Evolutionary conservation across 2,888 invertebrate species (phyloP), one percentile per base, ranked within the genome.

Genomic region (Cephus runcator): DNA sequence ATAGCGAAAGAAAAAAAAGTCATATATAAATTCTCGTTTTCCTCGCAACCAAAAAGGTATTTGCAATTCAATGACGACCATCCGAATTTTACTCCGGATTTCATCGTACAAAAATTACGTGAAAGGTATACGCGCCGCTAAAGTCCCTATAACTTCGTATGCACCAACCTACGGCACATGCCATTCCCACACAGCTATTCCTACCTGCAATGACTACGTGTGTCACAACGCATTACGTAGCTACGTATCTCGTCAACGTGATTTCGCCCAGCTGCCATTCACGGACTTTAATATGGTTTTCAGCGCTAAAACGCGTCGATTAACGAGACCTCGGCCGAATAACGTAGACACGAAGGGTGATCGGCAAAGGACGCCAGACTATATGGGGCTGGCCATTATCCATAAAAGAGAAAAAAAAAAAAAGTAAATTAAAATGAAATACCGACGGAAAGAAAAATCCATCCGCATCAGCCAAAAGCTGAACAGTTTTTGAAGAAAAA

Each of bases 201-300:
- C 56, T 56, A 56, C 23, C 23, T 56, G 23, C 56, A 56, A 23
- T 23, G 56, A 56, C 56, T 71, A 71, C 69, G 75, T 40, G 71
- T 69, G 75, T 75, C 33, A 56, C 77, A 77, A 69, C 77, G 76
- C 79, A 84, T 82, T 81, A 83, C 83, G 83, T 78, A 81, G 23
- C 56, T 79, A 75, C 34, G 74, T 31, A 23, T 84, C 82, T 82
- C 81, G 81, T 81, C 83, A 81, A 83, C 83, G 82, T 82, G 84
- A 85, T 86, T 86, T 85, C 80, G 81, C 79, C 81, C 81, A 79
- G 81, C 82, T 81, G 83, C 82, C 81, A 84, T 85, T 84, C 82
- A 83, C 56, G 56, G 83, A 85, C 85, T 86, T 87, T 87, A 86
- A 87, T 85, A 84, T 80, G 83, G 82, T 87, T 86, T 85, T 82